Evolutionary conservation across 2,113 vertebrate genomes (phyloP), one percentile per base, ranked within the genome.

Genomic region (Lepisosteus osseus): DNA sequence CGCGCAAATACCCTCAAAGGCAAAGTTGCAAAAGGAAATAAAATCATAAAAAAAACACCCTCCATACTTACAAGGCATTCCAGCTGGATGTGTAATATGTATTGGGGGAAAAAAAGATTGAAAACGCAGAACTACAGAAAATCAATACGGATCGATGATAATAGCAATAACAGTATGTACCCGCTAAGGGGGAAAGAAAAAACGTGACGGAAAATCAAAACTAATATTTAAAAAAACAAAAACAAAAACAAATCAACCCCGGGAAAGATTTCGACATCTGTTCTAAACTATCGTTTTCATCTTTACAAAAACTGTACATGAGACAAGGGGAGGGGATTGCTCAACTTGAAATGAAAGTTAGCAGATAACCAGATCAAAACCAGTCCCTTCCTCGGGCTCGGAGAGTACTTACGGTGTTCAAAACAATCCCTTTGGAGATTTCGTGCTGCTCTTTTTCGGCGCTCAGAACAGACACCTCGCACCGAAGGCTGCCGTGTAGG

Each of bases 321-420:
- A 29, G 29, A 29, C 29, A 29, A 29, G 29, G 29, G 29, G 29
- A 29, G 29, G 29, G 29, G 29, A 29, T 29, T 55, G 67, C 76
- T 73, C 15, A 67, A 54, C 57, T 70, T 59, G 14, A 59, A 67
- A 57, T 67, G 67, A 67, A 72, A 70, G 75, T 71, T 71, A 74
- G 54, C 70, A 66, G 68, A 72, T 54, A 77, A 67, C 54, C 56
- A 62, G 57, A 67, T 68, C 2, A 71, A 76, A 68, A 71, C 68
- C 72, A 77, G 74, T 69, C 78, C 78, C 72, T 79, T 29, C 66
- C 69, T 42, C 79, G 71, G 74, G 76, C 74, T 72, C 77, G 72
- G 40, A 72, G 66, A 81, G 51, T 84, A 93, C 94, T 95, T 91
- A 95, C 94, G 82, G 90, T 89, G 85, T 81, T 72, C 78, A 68